A percentile compares a stretch with the other conserved stretches of the same genome.
Evolutionary conservation across 2,888 invertebrate genomes (phyloP).

Genomic region (Volucella bombylans): DNA sequence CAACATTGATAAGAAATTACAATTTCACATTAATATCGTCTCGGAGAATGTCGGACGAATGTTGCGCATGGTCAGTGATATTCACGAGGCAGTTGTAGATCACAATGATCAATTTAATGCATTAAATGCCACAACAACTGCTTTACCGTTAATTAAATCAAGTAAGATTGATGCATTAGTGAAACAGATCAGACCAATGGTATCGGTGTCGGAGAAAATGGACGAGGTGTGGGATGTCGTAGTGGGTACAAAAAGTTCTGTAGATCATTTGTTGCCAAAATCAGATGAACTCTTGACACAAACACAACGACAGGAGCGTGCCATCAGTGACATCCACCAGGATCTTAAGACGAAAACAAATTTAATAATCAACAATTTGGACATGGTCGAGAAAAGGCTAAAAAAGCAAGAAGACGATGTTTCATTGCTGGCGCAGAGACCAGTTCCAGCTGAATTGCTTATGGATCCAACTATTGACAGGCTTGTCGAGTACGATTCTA

Average conservation of each 20-base stretch:
- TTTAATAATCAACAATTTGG: slow-evolving; percentile 92
- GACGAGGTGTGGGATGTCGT: slow-evolving; percentile 96
- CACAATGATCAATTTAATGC: slow-evolving; percentile 84
- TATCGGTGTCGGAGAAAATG: slow-evolving; percentile 94
- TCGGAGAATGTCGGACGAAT: slow-evolving; percentile 92
- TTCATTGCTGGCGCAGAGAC: slow-evolving; percentile 89
- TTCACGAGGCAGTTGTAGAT: slow-evolving; percentile 92
- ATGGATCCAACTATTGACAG: slow-evolving; percentile 90
- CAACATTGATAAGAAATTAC: slow-evolving; percentile 90
- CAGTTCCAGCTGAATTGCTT: slow-evolving; percentile 88
- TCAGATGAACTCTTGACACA: slow-evolving; percentile 93
- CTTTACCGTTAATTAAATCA: slow-evolving; percentile 84
- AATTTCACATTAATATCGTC: slow-evolving; percentile 92
- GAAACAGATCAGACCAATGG: slow-evolving; percentile 92
- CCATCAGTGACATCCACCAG: slow-evolving; percentile 92
- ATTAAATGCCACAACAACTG: slow-evolving; percentile 84
- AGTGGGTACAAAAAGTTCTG: slow-evolving; percentile 93
- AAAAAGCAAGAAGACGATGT: slow-evolving; percentile 94
- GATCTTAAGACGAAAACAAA: slow-evolving; percentile 92
- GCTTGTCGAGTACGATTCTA: slow-evolving; percentile 90
- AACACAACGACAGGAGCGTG: slow-evolving; percentile 92
- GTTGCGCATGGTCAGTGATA: slow-evolving; percentile 90
- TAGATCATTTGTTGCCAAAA: slow-evolving; percentile 92
- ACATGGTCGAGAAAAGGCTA: slow-evolving; percentile 91
- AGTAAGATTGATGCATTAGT: slow-evolving; percentile 92